Evolutionary conservation across 92 coral and sea anemone species (phyloP).

Genomic region (Isaurus tuberculatus): DNA sequence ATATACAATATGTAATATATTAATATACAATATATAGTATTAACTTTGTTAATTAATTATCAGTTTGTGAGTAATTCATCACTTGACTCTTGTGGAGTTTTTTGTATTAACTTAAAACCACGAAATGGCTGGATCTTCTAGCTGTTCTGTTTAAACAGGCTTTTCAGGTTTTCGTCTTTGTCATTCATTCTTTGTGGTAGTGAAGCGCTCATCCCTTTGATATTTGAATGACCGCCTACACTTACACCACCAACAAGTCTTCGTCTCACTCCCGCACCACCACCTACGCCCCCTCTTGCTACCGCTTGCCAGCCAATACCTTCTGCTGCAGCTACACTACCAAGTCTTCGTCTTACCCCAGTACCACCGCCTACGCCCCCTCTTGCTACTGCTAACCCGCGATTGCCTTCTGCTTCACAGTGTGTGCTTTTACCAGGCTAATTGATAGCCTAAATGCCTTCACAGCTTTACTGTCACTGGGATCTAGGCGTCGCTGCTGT

Average conservation of each 20-base stretch:
- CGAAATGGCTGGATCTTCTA: neutral
- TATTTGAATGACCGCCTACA: neutral
- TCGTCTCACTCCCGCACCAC: too few species aligned
- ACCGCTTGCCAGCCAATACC: neutral
- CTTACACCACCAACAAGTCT: neutral
- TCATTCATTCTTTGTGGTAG: neutral
- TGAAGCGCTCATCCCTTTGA: neutral
- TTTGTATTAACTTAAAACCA: neutral
- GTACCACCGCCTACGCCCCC: neutral
- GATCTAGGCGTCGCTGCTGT: neutral
- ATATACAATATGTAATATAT: too few species aligned
- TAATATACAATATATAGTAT: too few species aligned
- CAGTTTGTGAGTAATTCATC: neutral
- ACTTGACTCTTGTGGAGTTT: neutral
- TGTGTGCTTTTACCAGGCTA: neutral
- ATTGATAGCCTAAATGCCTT: neutral
- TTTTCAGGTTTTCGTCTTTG: neutral
- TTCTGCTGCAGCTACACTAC: neutral
- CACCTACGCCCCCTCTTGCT: neutral
- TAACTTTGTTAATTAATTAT: neutral
- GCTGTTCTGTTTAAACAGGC: constrained; percentile 2
- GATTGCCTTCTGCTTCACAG: neutral
- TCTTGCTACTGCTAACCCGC: neutral
- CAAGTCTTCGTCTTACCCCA: neutral
- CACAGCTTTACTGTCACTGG: neutral